phyloP scores from a whole-genome alignment of 1,140 invertebrate genomes.

The Zaprionus ornatus region DNA sequence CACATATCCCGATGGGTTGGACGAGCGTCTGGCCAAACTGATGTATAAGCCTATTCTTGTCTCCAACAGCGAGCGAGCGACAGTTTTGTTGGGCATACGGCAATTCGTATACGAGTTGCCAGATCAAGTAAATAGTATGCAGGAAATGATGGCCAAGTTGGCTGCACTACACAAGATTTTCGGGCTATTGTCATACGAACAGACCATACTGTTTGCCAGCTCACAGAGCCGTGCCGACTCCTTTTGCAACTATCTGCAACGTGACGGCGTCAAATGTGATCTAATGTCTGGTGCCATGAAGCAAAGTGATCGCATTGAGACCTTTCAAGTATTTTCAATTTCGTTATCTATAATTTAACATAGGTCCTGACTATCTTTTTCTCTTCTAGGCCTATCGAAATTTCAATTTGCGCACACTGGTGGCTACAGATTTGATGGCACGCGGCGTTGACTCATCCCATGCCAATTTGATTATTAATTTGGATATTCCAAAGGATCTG shows the following conservation, averaged over 20 bases:
- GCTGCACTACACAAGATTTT: constrained; percentile 89
- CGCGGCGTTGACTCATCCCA: constrained; percentile 95
- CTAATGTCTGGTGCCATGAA: constrained; percentile 91
- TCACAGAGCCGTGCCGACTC: constrained; percentile 91
- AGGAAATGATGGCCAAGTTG: constrained; percentile 89
- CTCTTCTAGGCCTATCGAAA: constrained; percentile 89
- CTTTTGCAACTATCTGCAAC: constrained; percentile 88
- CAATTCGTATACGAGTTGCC: constrained; percentile 89
- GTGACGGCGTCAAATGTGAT: constrained; percentile 86
- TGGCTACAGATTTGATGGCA: constrained; percentile 96
- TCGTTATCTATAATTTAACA: neutral
- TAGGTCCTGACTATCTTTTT: neutral
- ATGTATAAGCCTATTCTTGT: constrained; percentile 92
- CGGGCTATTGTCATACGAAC: constrained; percentile 90
- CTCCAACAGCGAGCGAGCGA: constrained; percentile 86
- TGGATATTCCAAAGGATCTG: constrained; percentile 92
- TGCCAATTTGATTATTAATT: constrained; percentile 96
- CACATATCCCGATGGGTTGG: constrained; percentile 93
- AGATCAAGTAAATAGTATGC: constrained; percentile 86
- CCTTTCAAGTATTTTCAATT: constrained; percentile 89
- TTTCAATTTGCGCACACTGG: constrained; percentile 92
- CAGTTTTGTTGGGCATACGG: constrained; percentile 89
- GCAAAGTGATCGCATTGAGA: constrained; percentile 90
- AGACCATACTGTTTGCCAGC: constrained; percentile 96
- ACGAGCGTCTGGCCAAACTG: constrained; percentile 89